A percentile compares a stretch with the other conserved stretches of the same genome.
These are phyloP conservation scores for Scaptomyza tumidula DNA, from an alignment of 2,888 invertebrate genomes.

Conservation along the genomic window DNA sequence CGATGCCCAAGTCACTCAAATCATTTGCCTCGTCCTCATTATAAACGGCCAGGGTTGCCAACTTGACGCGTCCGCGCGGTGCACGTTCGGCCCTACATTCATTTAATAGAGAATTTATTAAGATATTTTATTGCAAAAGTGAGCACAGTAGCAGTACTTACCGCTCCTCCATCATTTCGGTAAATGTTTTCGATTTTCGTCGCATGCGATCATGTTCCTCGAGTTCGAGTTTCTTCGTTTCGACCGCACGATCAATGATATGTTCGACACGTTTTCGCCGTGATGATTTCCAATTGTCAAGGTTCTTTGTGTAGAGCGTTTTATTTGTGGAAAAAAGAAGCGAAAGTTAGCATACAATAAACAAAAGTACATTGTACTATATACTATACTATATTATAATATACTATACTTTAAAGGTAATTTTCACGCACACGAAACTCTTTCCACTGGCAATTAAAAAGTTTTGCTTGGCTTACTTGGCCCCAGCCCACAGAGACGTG, in stretches of 20 bases:
- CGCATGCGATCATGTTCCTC: conserved; percentile 90
- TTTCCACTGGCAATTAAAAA: conserved; percentile 63
- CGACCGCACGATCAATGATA: conserved; percentile 94
- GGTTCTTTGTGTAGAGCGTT: conserved; percentile 87
- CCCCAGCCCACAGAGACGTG: conserved; percentile 54
- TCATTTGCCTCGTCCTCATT: conserved; percentile 93
- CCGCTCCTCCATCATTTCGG: conserved; percentile 96
- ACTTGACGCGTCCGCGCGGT: conserved; percentile 86
- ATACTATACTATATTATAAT: no score
- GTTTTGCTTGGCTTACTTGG: conserved; percentile 51
- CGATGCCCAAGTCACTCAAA: conserved; percentile 93
- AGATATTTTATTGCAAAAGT: not conserved
- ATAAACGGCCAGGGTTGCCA: conserved; percentile 89
- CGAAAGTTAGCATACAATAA: conserved; percentile 68
- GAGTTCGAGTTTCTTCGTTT: conserved; percentile 93
- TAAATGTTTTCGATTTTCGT: conserved; percentile 95
- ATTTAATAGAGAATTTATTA: not conserved
- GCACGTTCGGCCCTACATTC: conserved; percentile 82
- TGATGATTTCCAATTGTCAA: conserved; percentile 97
- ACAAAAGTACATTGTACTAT: conserved; percentile 39
- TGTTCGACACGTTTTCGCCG: conserved; percentile 96
- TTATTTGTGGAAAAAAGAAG: conserved; percentile 46
- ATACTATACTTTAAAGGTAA: conserved; percentile 5
- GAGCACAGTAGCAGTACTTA: conserved; percentile 81
- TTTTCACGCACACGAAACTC: conserved; percentile 27